A percentile compares a stretch with the other conserved stretches of the same genome.
These are phyloP conservation scores for Anagyrus pseudococci DNA, from an alignment of 2,888 invertebrate species.

Conservation along the genomic window DNA sequence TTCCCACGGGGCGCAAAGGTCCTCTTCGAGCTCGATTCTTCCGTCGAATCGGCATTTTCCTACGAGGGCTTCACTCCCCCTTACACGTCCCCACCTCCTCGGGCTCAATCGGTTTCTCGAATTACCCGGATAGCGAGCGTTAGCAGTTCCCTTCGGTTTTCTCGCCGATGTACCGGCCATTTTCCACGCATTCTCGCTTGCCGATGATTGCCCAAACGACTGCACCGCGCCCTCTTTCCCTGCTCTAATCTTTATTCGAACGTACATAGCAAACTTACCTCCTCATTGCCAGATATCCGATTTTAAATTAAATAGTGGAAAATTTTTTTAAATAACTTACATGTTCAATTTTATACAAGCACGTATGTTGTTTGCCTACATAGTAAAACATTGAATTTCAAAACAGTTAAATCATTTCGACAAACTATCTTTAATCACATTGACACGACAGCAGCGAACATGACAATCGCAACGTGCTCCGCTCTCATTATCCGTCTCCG, in stretches of 20 bases:
- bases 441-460: too few species aligned
- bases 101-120: constrained; percentile 31
- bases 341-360: too few species aligned
- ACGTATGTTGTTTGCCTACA: too few species aligned
- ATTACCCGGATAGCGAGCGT: constrained; percentile 27
- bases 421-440: background rate
- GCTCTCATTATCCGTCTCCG: too few species aligned
- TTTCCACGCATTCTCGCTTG: background rate
- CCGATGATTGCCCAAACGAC: background rate
- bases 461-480: too few species aligned
- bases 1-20: constrained; percentile 23
- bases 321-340: too few species aligned
- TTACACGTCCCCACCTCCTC: background rate
- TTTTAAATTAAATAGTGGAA: too few species aligned
- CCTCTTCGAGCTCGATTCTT: constrained; percentile 23
- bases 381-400: too few species aligned
- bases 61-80: background rate
- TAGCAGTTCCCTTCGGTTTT: constrained; percentile 21
- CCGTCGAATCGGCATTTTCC: constrained; percentile 36
- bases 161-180: background rate
- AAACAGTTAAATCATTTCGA: background rate
- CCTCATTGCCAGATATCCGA: too few species aligned
- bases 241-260: too few species aligned
- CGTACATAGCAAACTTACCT: too few species aligned
- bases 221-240: background rate